Evolutionary conservation across 2,797 vertebrate genomes (phyloP).

Genomic region (Miichthys miiuy): DNA sequence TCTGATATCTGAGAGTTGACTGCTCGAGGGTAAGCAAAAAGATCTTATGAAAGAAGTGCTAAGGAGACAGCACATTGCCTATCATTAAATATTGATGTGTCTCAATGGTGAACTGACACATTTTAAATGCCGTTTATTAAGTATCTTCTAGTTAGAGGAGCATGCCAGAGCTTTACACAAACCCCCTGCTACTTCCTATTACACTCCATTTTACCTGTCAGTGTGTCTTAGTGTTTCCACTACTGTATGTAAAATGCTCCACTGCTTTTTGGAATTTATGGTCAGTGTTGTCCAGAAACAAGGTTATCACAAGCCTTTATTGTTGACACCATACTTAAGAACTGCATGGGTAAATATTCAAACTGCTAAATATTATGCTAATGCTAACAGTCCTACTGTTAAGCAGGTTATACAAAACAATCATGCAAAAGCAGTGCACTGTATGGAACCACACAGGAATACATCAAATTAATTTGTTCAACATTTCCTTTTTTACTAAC

Average conservation of each 20-base stretch:
- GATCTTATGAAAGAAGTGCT: conserved; percentile 40
- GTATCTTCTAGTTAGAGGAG: conserved; percentile 35
- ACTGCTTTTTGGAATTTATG: conserved; percentile 25
- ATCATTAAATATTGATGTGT: conserved; percentile 60
- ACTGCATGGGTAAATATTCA: conserved; percentile 8
- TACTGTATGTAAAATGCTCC: conserved; percentile 21
- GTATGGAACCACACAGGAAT: conserved; percentile 30
- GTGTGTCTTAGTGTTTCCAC: conserved; percentile 4
- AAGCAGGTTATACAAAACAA: conserved; percentile 4
- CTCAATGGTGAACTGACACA: conserved; percentile 54
- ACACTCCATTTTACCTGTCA: conserved; percentile 45
- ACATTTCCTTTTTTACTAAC: conserved; percentile 52
- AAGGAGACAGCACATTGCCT: conserved; percentile 22
- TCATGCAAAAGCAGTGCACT: not conserved
- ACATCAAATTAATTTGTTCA: conserved; percentile 35
- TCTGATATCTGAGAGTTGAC: conserved; percentile 32
- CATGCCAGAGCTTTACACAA: conserved; percentile 33
- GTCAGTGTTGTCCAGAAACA: not conserved
- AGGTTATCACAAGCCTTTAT: conserved; percentile 11
- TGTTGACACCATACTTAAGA: conserved; percentile 9
- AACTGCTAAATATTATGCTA: conserved; percentile 3
- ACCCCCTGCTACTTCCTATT: conserved; percentile 40
- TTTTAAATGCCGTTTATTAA: conserved; percentile 65
- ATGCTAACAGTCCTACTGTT: not conserved
- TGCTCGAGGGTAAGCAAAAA: conserved; percentile 32